phyloP scores from a whole-genome alignment of 2,797 vertebrate genomes.

The Pseudotriccus pelzelni region DNA sequence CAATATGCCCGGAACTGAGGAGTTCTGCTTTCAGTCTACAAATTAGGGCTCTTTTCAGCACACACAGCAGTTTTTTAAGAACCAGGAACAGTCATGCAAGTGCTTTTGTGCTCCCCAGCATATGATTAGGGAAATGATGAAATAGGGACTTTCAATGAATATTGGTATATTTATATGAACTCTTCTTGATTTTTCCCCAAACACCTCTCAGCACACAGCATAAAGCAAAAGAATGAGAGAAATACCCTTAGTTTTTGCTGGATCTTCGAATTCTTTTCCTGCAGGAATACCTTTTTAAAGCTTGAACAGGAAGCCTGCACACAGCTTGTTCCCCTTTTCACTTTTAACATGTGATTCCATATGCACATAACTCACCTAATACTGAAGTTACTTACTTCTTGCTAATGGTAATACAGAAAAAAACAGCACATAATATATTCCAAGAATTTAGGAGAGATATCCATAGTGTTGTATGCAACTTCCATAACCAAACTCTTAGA shows the following conservation, averaged over 20 bases:
- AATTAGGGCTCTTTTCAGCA: conserved; percentile 22
- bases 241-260: background rate
- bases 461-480: background rate
- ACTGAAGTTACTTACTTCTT: background rate
- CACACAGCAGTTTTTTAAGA: background rate
- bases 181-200: background rate
- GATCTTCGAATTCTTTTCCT: background rate
- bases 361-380: background rate
- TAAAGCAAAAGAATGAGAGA: background rate
- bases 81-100: background rate
- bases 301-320: background rate
- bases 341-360: background rate
- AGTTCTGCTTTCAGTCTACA: background rate
- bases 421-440: background rate
- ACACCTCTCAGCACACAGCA: background rate
- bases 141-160: background rate
- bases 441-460: background rate
- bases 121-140: background rate
- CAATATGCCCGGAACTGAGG: background rate
- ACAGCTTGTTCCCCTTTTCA: background rate
- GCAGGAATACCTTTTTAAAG: background rate
- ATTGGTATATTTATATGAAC: background rate
- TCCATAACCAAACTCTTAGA: background rate
- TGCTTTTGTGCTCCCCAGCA: background rate
- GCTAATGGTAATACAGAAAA: background rate